Base-by-base conservation (phyloP, 2,888 invertebrate species). In the Marasmarcha lunaedactyla region DNA sequence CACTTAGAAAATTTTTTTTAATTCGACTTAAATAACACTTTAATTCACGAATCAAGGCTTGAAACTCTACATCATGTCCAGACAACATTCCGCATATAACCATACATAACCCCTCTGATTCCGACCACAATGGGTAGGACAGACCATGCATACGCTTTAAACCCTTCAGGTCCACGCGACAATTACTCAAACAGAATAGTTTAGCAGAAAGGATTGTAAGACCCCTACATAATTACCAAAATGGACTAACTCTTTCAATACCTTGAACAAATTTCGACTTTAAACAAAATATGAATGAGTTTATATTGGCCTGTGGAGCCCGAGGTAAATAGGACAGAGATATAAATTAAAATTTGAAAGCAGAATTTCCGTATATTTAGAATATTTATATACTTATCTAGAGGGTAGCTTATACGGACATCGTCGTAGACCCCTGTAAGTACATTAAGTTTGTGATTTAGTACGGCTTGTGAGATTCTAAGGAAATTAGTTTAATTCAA, bases 111-210 rank as follows among this genome's bases (percentile, higher is more conserved):
- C 36, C 30, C 37, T 45, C 42, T 45, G 49, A 44, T 56, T 57
- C 57, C 55, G 54, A 74, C 76, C 78, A 70, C 77, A 73, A 69
- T 69, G 63, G 63, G 58, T 58, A 66, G 72, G 71, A 71, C 70
- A 69, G 63, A 63, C 66, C 74, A 72, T 74, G 78, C 79, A 78
- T 74, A 78, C 62, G 64, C 72, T 69, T 59, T 72, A 69, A 70
- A 81, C 81, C 81, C 81, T 81, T 81, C 83, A 76, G 66, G 78
- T 79, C 81, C 84, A 78, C 59, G 72, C 83, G 74, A 78, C 84
- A 84, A 84, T 84, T 84, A 84, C 84, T 84, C 84, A 84, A 81
- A 84, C 71, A 83, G 84, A 83, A 83, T 83, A 81, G 83, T 81
- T 81, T 79, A 83, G 73, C 77, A 79, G 83, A 83, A 83, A 83